Evolutionary conservation across 2,888 invertebrate species (phyloP), one percentile per base, ranked within the genome.

Genomic region (Tetranychus piercei): DNA sequence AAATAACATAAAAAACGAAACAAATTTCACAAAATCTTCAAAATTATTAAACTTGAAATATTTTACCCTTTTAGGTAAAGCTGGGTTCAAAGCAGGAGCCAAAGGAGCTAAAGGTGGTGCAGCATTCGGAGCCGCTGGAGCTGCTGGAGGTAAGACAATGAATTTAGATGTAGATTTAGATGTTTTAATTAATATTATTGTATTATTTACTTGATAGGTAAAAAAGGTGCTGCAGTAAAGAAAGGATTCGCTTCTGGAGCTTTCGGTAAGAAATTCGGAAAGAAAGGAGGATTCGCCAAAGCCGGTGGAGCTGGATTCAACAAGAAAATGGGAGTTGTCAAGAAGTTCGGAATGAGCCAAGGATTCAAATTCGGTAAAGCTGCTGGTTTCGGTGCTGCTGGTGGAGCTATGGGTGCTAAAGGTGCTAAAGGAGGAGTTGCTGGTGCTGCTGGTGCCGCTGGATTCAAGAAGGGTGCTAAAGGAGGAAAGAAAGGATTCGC

Each of bases 331-430:
- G 75, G 75, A 15, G 20, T 66, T 8, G 44, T 75, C 23, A 75
- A 75, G 67, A 69, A 18, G 18, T 75, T 75, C 67, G 75, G 75
- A 1, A 69, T 22, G 6, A 72, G 65, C 8, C 75, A 75, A 72
- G 75, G 71, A 11, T 76, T 76, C 74, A 76, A 76, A 64, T 76
- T 76, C 70, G 76, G 76, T 44, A 76, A 76, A 45, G 76, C 76
- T 55, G 76, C 71, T 74, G 76, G 76, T 15, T 74, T 45, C 44
- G 74, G 74, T 66, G 76, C 76, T 34, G 76, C 76, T 65, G 76
- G 76, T 11, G 74, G 74, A 55, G 76, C 76, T n/a, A 74, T 65
- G 34, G 76, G 74, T 9, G 73, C 44, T 1, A 71, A 71, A 2
- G 76, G 72, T n/a, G 73, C 74, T 44, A 75, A 75, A 55, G 75